These are phyloP conservation scores for Xyrauchen texanus DNA, from an alignment of 2,113 vertebrate species.

Conservation along the genomic window DNA sequence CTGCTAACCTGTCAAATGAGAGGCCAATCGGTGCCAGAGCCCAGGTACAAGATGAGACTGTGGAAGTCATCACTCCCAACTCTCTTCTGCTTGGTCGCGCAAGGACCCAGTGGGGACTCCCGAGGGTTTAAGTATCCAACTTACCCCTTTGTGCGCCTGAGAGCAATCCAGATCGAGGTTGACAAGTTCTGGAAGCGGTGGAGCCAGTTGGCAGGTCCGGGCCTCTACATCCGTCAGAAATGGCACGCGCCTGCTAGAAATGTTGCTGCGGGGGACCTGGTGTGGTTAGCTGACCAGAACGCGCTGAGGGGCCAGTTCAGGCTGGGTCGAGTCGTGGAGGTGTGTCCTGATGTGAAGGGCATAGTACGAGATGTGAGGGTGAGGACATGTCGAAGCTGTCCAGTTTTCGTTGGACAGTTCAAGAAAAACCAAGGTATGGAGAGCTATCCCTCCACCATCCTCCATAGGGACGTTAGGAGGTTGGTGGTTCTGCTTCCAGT, in stretches of 20 bases:
- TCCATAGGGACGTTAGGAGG: constrained; percentile 9
- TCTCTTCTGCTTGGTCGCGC: no score
- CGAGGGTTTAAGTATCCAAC: constrained; percentile 4
- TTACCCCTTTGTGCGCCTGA: constrained; percentile 12
- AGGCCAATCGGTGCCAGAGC: constrained; percentile 12
- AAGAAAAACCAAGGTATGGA: background rate
- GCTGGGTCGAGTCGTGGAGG: constrained; percentile 22
- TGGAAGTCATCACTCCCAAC: constrained; percentile 5
- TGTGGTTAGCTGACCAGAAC: constrained; percentile 14
- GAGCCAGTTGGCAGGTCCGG: constrained; percentile 1
- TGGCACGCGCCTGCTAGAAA: constrained; percentile 31
- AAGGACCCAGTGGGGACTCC: background rate
- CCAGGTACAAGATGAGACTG: constrained; percentile 6
- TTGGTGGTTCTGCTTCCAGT: constrained; percentile 10
- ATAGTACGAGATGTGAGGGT: constrained; percentile 42
- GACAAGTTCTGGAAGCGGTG: constrained; percentile 16
- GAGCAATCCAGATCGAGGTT: constrained; percentile 6
- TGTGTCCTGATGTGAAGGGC: no score
- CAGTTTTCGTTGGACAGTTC: background rate
- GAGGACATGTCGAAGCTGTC: constrained; percentile 26
- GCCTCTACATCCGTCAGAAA: background rate
- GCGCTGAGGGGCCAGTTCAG: constrained; percentile 21
- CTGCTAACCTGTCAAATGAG: constrained; percentile 31
- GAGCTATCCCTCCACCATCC: constrained; percentile 13
- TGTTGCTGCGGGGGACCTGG: constrained; percentile 23